Base-by-base conservation (phyloP, 2,888 invertebrate genomes). In the Branchipolynoe longqiensis region DNA sequence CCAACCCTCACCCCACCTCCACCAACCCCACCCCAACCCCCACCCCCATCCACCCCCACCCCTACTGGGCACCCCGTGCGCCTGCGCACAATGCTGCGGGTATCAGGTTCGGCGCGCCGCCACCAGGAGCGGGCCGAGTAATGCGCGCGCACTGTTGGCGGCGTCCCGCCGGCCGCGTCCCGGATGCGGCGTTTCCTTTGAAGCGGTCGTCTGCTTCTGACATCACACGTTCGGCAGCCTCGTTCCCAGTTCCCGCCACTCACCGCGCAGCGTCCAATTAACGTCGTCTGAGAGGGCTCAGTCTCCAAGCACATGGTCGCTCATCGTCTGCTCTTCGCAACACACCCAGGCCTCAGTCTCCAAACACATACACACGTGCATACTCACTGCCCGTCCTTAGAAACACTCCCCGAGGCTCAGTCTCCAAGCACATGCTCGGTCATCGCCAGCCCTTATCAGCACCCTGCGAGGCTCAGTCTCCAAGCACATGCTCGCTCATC, bases 71-170 rank as follows among this genome's bases (percentile, higher is more conserved):
- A 18, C 14, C n/a, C 58, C 58, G 25, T 58, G 25, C 62, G 69
- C 69, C 4, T 3, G 38, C 69, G 0, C 36, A 69, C 69, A 36
- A 33, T 4, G 69, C 33, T 38, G 25, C 0, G n/a, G 69, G 69
- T 69, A 69, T 69, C 69, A 4, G 38, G 69, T 69, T 33, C 38
- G 36, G 38, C 36, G 4, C 6, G 8, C 36, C 22, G 36, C 38
- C 69, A 69, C 69, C 69, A 69, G 69, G 69, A n/a, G 69, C 8
- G 38, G n/a, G 36, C 18, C 69, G 69, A 69, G 69, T 36, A 69
- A 69, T 69, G 69, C 69, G 69, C 36, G 14, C 69, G 33, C 69
- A 69, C 38, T 69, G 69, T 69, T n/a, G n/a, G n/a, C n/a, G n/a
- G n/a, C n/a, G n/a, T n/a, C 8, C 33, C 38, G n/a, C 25, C 58